phyloP scores from a whole-genome alignment of 2,888 invertebrate genomes.

The Gryllus longicercus region DNA sequence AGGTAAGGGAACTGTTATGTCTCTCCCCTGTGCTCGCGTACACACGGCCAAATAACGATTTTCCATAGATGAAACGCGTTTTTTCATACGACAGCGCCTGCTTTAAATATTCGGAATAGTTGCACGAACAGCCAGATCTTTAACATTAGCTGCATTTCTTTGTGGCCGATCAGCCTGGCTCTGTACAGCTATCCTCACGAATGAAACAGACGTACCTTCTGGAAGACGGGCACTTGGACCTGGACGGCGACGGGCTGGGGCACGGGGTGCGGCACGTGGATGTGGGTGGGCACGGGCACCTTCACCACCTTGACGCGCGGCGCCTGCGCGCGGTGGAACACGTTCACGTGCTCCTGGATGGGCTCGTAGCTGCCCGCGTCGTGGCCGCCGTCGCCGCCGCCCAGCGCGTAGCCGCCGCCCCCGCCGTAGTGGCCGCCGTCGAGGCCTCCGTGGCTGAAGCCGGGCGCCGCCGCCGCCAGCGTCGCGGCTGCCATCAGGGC shows the following conservation, averaged over 20 bases:
- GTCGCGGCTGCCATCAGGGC: neutral
- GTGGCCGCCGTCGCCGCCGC: neutral
- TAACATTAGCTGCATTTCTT: no score
- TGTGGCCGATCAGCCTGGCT: no score
- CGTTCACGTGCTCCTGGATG: constrained; percentile 23
- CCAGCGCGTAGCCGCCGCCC: neutral
- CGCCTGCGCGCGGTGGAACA: constrained; percentile 21
- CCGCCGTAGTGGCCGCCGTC: neutral
- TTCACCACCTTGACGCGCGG: constrained; percentile 31
- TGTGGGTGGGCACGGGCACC: neutral
- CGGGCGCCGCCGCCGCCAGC: neutral
- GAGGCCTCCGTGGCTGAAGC: neutral
- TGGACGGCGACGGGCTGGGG: constrained; percentile 23
- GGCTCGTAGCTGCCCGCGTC: constrained; percentile 29
- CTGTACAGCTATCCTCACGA: no score
- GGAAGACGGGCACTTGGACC: constrained; percentile 4
- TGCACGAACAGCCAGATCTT: no score
- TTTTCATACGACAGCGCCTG: no score
- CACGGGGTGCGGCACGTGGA: constrained; percentile 23
- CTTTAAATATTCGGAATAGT: no score
- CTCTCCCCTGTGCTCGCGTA: no score
- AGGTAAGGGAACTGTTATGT: no score
- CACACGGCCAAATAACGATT: no score
- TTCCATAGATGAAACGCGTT: no score
- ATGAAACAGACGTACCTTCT: neutral